A percentile compares a stretch with the other conserved stretches of the same genome.
Evolutionary conservation across 2,797 vertebrate genomes (phyloP).

Genomic region (Alfaro cultratus): DNA sequence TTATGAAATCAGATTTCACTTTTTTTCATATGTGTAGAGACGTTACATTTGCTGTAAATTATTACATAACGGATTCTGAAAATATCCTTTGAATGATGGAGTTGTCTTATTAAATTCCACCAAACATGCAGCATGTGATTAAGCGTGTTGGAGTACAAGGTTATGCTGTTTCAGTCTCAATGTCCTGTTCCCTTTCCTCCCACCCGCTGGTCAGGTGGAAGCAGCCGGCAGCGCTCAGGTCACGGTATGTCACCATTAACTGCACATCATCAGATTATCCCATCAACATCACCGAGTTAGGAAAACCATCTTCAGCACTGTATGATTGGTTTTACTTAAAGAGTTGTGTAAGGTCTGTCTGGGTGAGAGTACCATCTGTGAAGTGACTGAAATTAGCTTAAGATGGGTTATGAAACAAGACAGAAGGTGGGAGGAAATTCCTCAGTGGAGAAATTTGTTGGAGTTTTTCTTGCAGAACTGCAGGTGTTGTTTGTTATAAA

Average conservation of each 20-base stretch:
- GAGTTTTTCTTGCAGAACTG: constrained; percentile 11
- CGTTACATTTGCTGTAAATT: constrained; percentile 1
- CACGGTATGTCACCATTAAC: constrained; percentile 66
- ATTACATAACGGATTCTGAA: constrained; percentile 5
- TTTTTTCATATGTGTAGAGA: neutral
- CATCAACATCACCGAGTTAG: constrained; percentile 12
- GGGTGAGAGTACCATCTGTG: constrained; percentile 25
- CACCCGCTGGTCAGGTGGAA: constrained; percentile 69
- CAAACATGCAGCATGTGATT: constrained; percentile 23
- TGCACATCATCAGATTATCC: constrained; percentile 20
- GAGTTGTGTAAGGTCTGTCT: constrained; percentile 18
- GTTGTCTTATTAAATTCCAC: constrained; percentile 6
- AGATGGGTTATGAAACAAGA: neutral
- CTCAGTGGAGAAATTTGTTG: constrained; percentile 2
- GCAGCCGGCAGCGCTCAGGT: constrained; percentile 54
- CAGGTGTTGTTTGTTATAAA: constrained; percentile 3
- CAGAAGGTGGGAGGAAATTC: neutral
- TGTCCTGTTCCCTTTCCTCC: constrained; percentile 49
- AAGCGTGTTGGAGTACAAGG: constrained; percentile 21
- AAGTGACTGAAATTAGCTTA: constrained; percentile 11
- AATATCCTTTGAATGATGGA: neutral
- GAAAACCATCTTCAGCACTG: constrained; percentile 6
- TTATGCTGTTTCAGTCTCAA: constrained; percentile 35
- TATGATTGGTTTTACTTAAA: constrained; percentile 24
- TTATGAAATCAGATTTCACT: constrained; percentile 28